Conservation (phyloP, 2,113 vertebrate genomes). For the Cyprinodon brontotheroides region DNA sequence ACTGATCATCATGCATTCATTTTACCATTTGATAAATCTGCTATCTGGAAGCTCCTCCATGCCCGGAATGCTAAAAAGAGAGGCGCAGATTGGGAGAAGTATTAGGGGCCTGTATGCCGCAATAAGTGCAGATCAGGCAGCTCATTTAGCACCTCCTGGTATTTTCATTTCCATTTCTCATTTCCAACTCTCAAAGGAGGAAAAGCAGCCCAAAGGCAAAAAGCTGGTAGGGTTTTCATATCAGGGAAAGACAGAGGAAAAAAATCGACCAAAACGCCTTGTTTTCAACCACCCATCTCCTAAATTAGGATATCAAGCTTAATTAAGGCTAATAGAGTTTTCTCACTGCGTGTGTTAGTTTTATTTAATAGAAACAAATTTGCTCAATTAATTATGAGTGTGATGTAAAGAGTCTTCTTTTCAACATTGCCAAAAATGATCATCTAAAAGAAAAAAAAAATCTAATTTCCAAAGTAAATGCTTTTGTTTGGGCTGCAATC, state of each 20-base stretch:
- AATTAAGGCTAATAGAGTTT: conserved; percentile 99
- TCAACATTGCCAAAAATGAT: conserved; percentile 80
- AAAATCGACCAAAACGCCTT: conserved; percentile 83
- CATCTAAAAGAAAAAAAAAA: conserved; percentile 71
- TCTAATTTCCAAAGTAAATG: conserved; percentile 60
- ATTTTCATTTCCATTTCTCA: conserved; percentile 99
- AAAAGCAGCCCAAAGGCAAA: conserved; percentile 96
- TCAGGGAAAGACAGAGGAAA: conserved; percentile 73
- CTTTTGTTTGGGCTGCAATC: conserved; percentile 37
- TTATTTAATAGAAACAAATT: conserved; percentile 99
- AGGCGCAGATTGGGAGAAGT: conserved; percentile 92
- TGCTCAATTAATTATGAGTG: conserved; percentile 99
- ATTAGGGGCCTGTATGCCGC: conserved; percentile 98
- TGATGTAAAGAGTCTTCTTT: conserved; percentile 98
- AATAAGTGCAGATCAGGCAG: conserved; percentile 99
- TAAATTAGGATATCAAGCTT: conserved; percentile 99
- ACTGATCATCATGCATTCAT: conserved; percentile 99
- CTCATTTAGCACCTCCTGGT: conserved; percentile 99
- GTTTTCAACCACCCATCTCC: conserved; percentile 98
- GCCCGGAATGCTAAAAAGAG: conserved; percentile 98
- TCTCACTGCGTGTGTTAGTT: conserved; percentile 99
- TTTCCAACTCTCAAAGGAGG: conserved; percentile 98
- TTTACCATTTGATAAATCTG: conserved; percentile 99
- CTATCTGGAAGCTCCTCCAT: conserved; percentile 97
- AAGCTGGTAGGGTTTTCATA: conserved; percentile 87